phyloP scores from a whole-genome alignment of 2,888 invertebrate genomes.

The Caenorhabditis sp. region DNA sequence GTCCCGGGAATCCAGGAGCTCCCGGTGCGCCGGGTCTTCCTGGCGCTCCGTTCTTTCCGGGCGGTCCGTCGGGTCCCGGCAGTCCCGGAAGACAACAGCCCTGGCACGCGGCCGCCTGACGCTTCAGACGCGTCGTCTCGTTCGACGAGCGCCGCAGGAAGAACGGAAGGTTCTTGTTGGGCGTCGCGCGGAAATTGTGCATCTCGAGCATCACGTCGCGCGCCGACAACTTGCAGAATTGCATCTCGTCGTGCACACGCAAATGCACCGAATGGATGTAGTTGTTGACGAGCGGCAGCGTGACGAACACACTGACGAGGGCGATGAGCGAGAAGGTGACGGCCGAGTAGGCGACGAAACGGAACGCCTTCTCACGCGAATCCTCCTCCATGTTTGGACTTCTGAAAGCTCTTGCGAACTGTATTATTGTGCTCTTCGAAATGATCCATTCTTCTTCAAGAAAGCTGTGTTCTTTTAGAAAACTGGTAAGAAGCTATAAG shows the following conservation, averaged over 20 bases:
- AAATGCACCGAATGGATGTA: conserved; percentile 78
- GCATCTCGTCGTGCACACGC: conserved; percentile 78
- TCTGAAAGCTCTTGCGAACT: conserved; percentile 2
- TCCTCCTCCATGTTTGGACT: conserved; percentile 62
- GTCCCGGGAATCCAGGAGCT: conserved; percentile 78
- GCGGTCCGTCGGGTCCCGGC: conserved; percentile 74
- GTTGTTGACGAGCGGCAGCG: conserved; percentile 79
- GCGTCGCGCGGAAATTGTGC: conserved; percentile 71
- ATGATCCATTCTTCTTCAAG: too few relatives aligned
- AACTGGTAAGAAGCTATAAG: too few relatives aligned
- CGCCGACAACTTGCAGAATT: conserved; percentile 79
- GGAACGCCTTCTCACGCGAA: conserved; percentile 66
- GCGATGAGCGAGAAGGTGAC: conserved; percentile 76
- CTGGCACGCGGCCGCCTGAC: conserved; percentile 61
- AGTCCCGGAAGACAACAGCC: conserved; percentile 78
- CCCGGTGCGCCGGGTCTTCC: conserved; percentile 78
- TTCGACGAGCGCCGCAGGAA: conserved; percentile 65
- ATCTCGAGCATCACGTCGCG: conserved; percentile 79
- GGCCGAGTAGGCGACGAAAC: conserved; percentile 78
- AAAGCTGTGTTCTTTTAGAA: too few relatives aligned
- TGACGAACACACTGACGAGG: conserved; percentile 78
- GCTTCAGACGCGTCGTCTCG: conserved; percentile 64
- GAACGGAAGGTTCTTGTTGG: conserved; percentile 63
- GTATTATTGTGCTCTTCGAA: too few relatives aligned
- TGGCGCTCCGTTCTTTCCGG: conserved; percentile 77